phyloP scores from a whole-genome alignment of 2,888 invertebrate genomes.

The Heterodera filipjevi region DNA sequence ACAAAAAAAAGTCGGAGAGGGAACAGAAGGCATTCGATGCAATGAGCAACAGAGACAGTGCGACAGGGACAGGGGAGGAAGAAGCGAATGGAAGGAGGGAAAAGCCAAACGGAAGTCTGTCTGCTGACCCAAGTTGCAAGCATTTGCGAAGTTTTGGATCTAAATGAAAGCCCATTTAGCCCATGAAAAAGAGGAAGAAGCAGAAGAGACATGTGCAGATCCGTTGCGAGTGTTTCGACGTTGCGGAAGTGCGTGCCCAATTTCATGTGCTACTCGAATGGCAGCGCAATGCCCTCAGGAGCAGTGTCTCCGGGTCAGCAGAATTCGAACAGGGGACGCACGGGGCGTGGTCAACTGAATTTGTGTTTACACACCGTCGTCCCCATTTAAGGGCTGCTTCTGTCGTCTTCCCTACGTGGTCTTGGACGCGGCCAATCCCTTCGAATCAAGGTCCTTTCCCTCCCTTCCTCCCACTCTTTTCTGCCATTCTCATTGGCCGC shows the following conservation, averaged over 20 bases:
- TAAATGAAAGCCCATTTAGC: background rate
- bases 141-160: no score
- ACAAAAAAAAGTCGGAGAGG: background rate
- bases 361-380: background rate
- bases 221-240: conserved; percentile 28
- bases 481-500: background rate
- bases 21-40: background rate
- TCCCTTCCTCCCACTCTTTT: background rate
- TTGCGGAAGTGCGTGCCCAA: conserved; percentile 58
- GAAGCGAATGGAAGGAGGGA: no score
- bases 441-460: conserved; percentile 17
- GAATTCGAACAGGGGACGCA: no score
- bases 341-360: background rate
- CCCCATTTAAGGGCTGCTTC: conserved; percentile 35
- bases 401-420: conserved; percentile 41
- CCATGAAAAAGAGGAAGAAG: background rate
- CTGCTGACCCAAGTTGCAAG: background rate
- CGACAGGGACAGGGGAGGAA: background rate
- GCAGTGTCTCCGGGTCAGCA: conserved; percentile 28
- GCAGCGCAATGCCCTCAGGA: conserved; percentile 32
- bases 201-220: conserved; percentile 27
- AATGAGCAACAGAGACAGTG: background rate
- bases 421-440: conserved; percentile 39
- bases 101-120: background rate
- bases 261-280: conserved; percentile 55